phyloP scores from a whole-genome alignment of 2,888 invertebrate genomes.

The Ptycholaimellus sp. region DNA sequence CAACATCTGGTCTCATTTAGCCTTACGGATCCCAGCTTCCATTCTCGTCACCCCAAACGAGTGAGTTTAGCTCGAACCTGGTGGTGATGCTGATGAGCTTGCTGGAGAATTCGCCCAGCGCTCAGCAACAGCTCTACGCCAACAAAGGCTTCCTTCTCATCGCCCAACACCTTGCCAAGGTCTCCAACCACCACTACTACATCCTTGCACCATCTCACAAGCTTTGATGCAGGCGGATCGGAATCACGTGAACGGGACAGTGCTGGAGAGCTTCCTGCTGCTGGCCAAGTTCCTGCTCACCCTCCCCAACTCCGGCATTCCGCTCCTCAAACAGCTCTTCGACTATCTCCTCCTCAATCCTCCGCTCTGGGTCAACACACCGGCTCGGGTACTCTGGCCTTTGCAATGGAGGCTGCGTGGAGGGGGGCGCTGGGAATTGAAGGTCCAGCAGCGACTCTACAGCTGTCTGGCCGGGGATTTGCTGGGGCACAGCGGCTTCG shows the following conservation, averaged over 20 bases:
- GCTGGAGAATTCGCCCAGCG: slow-evolving; percentile 81
- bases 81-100: slow-evolving; percentile 89
- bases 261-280: slow-evolving; percentile 18
- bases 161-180: too few species aligned
- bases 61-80: slow-evolving; percentile 65
- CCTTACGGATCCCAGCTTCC: too few species aligned
- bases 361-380: slow-evolving; percentile 92
- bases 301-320: slow-evolving; percentile 17
- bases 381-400: slow-evolving; percentile 75
- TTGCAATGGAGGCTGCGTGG: too few species aligned
- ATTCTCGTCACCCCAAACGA: too few species aligned
- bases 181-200: too few species aligned
- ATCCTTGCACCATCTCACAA: too few species aligned
- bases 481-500: slow-evolving; percentile 64
- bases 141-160: slow-evolving; percentile 93
- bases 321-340: slow-evolving; percentile 51
- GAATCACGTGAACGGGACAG: slow-evolving; percentile 15
- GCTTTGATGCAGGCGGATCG: slow-evolving; percentile 13
- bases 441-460: too few species aligned
- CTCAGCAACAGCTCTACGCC: slow-evolving; percentile 97
- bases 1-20: slow-evolving; percentile 26
- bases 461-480: slow-evolving; percentile 97
- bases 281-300: slow-evolving; percentile 26
- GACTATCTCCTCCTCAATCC: slow-evolving; percentile 99
- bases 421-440: too few species aligned